phyloP scores from a whole-genome alignment of 2,797 vertebrate species.

The Calcarius lapponicus region DNA sequence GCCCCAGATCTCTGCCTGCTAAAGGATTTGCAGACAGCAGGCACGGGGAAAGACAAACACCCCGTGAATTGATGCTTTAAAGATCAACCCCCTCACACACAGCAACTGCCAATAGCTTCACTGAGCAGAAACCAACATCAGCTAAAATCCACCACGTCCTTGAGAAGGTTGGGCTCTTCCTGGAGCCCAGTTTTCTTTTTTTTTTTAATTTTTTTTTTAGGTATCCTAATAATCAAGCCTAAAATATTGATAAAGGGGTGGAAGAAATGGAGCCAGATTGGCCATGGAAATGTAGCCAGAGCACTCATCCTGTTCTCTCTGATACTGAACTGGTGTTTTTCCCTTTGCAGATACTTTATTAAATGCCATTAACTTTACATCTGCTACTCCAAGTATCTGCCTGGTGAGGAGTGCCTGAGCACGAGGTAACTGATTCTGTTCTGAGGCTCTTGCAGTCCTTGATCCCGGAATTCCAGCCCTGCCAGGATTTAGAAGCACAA shows the following conservation, averaged over 20 bases:
- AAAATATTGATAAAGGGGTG: neutral
- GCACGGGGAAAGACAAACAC: neutral
- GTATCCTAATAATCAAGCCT: neutral
- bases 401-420: neutral
- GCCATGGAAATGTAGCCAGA: accelerated
- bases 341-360: neutral
- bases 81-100: neutral
- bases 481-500: accelerated
- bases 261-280: neutral
- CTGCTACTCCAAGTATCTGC: accelerated
- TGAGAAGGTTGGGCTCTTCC: neutral
- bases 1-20: neutral
- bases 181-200: neutral
- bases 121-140: neutral
- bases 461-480: accelerated
- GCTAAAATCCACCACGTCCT: neutral
- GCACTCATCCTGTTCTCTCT: neutral
- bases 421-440: accelerated
- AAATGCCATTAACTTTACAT: neutral
- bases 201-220: neutral
- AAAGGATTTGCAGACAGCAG: constrained; percentile 40
- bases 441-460: neutral
- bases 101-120: neutral
- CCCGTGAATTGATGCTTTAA: neutral
- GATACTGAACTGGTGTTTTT: neutral